Conservation (phyloP, 2,888 invertebrate species). For the Agrilus biguttatus region DNA sequence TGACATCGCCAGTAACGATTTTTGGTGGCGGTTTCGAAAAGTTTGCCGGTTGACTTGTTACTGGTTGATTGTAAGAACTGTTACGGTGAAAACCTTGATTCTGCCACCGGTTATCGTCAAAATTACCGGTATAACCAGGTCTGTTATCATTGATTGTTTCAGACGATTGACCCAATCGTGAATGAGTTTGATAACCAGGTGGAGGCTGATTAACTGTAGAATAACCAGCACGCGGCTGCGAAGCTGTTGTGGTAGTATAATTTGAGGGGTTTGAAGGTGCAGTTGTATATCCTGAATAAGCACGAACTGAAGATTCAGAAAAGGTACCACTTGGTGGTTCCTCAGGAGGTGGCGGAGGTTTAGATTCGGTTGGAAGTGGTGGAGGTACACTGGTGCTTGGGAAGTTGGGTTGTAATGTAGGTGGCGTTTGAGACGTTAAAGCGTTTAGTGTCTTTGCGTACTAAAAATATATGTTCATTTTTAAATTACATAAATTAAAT, state of each 20-base stretch:
- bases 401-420: slow-evolving; percentile 13
- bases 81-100: background rate
- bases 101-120: background rate
- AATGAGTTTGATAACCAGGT: slow-evolving; percentile 12
- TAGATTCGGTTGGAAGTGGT: slow-evolving; percentile 32
- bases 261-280: background rate
- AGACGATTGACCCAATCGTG: slow-evolving; percentile 9
- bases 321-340: slow-evolving; percentile 16
- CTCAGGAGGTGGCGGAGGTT: slow-evolving; percentile 29
- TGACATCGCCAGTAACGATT: slow-evolving; percentile 3
- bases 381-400: slow-evolving; percentile 25
- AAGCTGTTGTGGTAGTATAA: slow-evolving; percentile 13
- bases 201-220: slow-evolving; percentile 12
- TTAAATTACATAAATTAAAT: background rate
- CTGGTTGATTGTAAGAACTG: background rate
- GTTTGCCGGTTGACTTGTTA: background rate
- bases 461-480: slow-evolving; percentile 23
- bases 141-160: background rate
- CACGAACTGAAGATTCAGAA: background rate
- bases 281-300: too few species aligned
- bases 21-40: slow-evolving; percentile 10
- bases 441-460: slow-evolving; percentile 37
- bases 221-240: slow-evolving; percentile 22
- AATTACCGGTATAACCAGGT: background rate
- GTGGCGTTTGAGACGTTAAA: slow-evolving; percentile 13